Conservation (phyloP, 2,888 invertebrate species). For the Coenonympha glycerion region DNA sequence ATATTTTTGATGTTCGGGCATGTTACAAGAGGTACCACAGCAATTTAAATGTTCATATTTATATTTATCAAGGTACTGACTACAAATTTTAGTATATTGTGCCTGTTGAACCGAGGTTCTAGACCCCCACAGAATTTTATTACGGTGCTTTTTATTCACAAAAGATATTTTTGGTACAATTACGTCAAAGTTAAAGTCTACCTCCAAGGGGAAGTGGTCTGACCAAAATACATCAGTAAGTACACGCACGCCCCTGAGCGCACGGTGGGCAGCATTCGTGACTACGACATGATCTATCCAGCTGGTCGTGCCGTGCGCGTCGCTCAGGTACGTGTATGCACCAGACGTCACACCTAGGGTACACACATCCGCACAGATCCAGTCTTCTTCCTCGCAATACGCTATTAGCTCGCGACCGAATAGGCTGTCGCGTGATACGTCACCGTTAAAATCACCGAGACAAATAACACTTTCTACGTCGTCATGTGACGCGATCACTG, state of each 20-base stretch:
- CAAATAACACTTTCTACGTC: not conserved
- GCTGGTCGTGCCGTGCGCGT: not conserved
- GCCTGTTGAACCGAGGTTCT: not conserved
- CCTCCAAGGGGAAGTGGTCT: not conserved
- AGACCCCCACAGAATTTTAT: not conserved
- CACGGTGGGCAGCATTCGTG: not conserved
- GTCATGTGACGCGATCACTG: not conserved
- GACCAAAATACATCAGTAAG: not conserved
- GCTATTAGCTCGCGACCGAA: not conserved
- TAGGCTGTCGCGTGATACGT: not conserved
- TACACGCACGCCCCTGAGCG: not conserved
- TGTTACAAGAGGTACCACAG: not conserved
- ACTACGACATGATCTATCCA: not conserved
- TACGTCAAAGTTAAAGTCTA: not conserved
- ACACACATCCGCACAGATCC: not conserved
- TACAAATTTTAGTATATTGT: not conserved
- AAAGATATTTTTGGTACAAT: not conserved
- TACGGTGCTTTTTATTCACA: not conserved
- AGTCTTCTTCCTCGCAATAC: conserved; percentile 1
- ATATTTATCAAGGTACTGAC: not conserved
- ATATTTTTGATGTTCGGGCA: not conserved
- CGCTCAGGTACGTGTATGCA: not conserved
- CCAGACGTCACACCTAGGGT: not conserved
- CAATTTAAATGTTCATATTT: not conserved
- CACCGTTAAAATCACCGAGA: not conserved